These are phyloP conservation scores for Dysdera silvatica DNA, from an alignment of 1,140 invertebrate species.

Conservation along the genomic window DNA sequence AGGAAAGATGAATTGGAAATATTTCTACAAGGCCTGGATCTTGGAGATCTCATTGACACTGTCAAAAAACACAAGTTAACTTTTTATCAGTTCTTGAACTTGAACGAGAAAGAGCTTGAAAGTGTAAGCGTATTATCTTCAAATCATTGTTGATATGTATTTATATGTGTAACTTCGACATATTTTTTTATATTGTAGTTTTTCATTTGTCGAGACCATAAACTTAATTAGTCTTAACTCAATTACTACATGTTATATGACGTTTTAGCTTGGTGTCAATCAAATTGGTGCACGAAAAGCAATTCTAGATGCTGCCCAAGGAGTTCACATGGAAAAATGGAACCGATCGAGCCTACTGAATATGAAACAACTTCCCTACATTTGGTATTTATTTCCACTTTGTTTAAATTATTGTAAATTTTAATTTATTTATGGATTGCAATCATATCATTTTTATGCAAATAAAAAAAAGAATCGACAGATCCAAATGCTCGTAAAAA, in stretches of 20 bases:
- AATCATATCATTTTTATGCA: too few species aligned
- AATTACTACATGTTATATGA: not conserved
- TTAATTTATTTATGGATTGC: too few species aligned
- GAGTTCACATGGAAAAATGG: constrained; percentile 48
- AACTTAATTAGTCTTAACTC: not conserved
- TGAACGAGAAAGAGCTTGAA: constrained; percentile 46
- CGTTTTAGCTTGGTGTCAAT: constrained; percentile 33
- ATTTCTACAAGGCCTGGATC: constrained; percentile 44
- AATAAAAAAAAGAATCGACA: too few species aligned
- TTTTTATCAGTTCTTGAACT: constrained; percentile 41
- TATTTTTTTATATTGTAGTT: too few species aligned
- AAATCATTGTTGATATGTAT: too few species aligned
- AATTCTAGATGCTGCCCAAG: constrained; percentile 44
- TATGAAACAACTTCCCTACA: constrained; percentile 40
- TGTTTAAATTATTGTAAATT: not conserved
- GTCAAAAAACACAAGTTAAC: constrained; percentile 44
- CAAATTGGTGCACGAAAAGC: constrained; percentile 46
- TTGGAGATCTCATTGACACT: constrained; percentile 38
- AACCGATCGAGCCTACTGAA: constrained; percentile 44
- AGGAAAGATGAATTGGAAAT: constrained; percentile 47
- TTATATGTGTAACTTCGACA: too few species aligned
- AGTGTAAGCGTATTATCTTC: too few species aligned
- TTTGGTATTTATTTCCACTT: constrained; percentile 37
- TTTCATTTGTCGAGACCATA: not conserved
- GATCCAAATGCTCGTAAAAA: too few species aligned